phyloP scores from a whole-genome alignment of 2,888 invertebrate genomes.

The Hedychridium roseum region DNA sequence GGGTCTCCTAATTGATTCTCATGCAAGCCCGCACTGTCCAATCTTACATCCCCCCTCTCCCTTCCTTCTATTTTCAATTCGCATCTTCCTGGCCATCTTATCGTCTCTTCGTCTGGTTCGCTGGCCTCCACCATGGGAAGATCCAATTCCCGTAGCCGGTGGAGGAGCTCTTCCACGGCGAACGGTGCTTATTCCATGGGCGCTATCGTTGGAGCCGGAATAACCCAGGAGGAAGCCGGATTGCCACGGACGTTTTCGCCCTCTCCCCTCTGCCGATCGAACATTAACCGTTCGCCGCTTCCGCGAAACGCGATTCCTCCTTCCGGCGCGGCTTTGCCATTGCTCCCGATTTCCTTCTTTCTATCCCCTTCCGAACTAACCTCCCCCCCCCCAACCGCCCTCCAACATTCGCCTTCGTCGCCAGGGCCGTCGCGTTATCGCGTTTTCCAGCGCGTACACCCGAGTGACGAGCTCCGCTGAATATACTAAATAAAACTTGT shows the following conservation, averaged over 20 bases:
- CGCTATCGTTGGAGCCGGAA: conserved; percentile 37
- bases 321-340: conserved; percentile 14
- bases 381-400: conserved; percentile 8
- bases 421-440: conserved; percentile 21
- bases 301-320: conserved; percentile 33
- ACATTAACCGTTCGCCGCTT: conserved; percentile 38
- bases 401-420: conserved; percentile 8
- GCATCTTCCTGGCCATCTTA: too few species aligned
- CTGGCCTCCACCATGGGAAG: conserved; percentile 25
- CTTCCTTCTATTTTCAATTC: too few species aligned
- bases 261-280: conserved; percentile 22
- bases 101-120: too few species aligned
- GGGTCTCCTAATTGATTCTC: too few species aligned
- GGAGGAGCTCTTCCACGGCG: conserved; percentile 25
- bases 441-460: too few species aligned
- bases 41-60: too few species aligned
- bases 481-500: too few species aligned
- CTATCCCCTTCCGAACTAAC: conserved; percentile 5
- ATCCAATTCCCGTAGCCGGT: conserved; percentile 43
- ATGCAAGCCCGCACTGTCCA: too few species aligned
- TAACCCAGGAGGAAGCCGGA: conserved; percentile 32
- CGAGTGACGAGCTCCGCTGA: too few species aligned
- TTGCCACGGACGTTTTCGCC: conserved; percentile 28
- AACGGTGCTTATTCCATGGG: conserved; percentile 39
- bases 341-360: conserved; percentile 13